Evolutionary conservation across 2,888 invertebrate genomes (phyloP).

Genomic region (Zygaena filipendulae): DNA sequence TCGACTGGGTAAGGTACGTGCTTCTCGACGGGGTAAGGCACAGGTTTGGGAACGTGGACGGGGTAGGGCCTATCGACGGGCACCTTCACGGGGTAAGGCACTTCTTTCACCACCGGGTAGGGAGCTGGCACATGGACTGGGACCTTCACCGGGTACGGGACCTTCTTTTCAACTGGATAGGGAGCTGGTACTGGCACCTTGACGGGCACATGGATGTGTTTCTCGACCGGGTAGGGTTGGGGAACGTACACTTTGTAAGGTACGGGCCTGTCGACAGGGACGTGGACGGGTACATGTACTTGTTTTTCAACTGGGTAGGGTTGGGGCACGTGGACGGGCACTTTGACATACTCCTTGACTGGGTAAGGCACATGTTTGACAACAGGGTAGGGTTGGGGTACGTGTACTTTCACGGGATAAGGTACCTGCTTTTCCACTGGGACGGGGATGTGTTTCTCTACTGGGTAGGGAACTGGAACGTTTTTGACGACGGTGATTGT

Average conservation of each 20-base stretch:
- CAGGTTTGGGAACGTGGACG: slow-evolving; percentile 70
- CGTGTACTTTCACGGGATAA: slow-evolving; percentile 71
- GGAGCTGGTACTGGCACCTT: slow-evolving; percentile 77
- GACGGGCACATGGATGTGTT: slow-evolving; percentile 72
- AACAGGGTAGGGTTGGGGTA: slow-evolving; percentile 77
- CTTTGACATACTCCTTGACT: slow-evolving; percentile 71
- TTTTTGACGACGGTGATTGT: slow-evolving; percentile 80
- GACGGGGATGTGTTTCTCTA: slow-evolving; percentile 75
- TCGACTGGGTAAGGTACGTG: slow-evolving; percentile 71
- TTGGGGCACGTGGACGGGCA: slow-evolving; percentile 72
- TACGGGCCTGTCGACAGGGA: slow-evolving; percentile 59
- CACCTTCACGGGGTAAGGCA: slow-evolving; percentile 72
- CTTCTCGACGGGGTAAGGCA: slow-evolving; percentile 69
- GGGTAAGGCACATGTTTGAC: slow-evolving; percentile 74
- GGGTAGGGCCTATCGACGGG: slow-evolving; percentile 74
- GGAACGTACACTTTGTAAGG: slow-evolving; percentile 68
- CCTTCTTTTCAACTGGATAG: slow-evolving; percentile 74
- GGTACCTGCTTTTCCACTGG: slow-evolving; percentile 75
- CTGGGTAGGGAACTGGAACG: slow-evolving; percentile 77
- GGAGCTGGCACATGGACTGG: slow-evolving; percentile 71
- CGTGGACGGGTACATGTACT: slow-evolving; percentile 65
- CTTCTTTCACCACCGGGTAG: slow-evolving; percentile 70
- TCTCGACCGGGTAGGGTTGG: slow-evolving; percentile 70
- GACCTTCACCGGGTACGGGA: slow-evolving; percentile 74
- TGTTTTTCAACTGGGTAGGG: slow-evolving; percentile 77